A percentile compares a stretch with the other conserved stretches of the same genome.
Conservation (phyloP, 1,140 invertebrate genomes). For the Oreohelix idahoensis region DNA sequence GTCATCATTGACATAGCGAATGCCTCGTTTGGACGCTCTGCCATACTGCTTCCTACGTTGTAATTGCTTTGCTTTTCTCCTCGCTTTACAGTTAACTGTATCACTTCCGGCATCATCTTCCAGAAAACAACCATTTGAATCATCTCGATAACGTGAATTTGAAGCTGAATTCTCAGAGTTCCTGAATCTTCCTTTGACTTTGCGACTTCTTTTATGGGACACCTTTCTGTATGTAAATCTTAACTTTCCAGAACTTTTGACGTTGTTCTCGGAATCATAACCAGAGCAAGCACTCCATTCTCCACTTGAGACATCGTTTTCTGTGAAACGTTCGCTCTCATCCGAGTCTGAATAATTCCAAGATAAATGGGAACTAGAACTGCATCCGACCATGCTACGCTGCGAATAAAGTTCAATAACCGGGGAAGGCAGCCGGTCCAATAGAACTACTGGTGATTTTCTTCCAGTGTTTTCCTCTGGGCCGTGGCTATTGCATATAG, state of each 20-base stretch:
- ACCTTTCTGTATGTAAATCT: slow-evolving; percentile 8
- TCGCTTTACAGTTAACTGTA: neutral
- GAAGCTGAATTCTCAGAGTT: neutral
- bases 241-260: slow-evolving; percentile 10
- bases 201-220: neutral
- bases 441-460: slow-evolving; percentile 16
- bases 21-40: neutral
- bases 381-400: neutral
- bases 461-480: neutral
- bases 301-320: neutral
- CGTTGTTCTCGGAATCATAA: neutral
- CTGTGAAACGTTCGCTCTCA: neutral
- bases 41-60: neutral
- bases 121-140: neutral
- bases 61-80: neutral
- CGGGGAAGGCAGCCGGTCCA: slow-evolving; percentile 21
- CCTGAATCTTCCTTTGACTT: neutral
- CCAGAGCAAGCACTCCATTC: slow-evolving; percentile 8
- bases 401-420: slow-evolving; percentile 25
- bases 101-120: neutral
- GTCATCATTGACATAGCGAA: slow-evolving; percentile 16
- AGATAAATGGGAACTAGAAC: neutral
- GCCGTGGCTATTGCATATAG: neutral
- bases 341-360: neutral
- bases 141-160: neutral